phyloP scores from a whole-genome alignment of 2,797 vertebrate species.

The Coregonus ussuriensis region DNA sequence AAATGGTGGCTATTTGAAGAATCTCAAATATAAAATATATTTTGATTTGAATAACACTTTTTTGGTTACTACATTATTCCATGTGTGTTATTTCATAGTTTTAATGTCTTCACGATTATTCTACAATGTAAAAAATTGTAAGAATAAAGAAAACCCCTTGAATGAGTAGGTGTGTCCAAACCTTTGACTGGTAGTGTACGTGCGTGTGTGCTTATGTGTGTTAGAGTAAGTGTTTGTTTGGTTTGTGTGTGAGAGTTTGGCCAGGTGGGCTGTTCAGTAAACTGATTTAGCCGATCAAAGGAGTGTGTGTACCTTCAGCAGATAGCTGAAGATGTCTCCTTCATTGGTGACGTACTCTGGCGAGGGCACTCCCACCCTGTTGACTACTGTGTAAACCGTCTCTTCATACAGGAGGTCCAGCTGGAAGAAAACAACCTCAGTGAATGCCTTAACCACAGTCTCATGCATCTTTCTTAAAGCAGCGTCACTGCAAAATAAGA shows the following conservation, averaged over 20 bases:
- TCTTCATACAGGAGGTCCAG: constrained; percentile 87
- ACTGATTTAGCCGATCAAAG: not conserved
- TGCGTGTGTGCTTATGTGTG: not conserved
- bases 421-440: constrained; percentile 61
- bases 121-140: no score
- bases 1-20: no score
- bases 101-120: no score
- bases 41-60: no score
- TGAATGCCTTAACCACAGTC: constrained; percentile 19
- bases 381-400: constrained; percentile 84
- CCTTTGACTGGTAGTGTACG: no score
- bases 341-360: constrained; percentile 82
- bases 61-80: no score
- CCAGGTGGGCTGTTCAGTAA: not conserved
- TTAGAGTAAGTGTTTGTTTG: not conserved
- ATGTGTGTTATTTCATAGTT: no score
- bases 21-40: no score
- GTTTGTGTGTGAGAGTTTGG: not conserved
- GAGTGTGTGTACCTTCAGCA: constrained; percentile 75
- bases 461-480: constrained; percentile 15
- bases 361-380: constrained; percentile 81
- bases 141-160: no score
- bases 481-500: not conserved
- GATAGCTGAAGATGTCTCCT: constrained; percentile 82
- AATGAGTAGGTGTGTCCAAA: no score